Conservation (phyloP, 2,113 vertebrate genomes). For the Cepphus grylle region DNA sequence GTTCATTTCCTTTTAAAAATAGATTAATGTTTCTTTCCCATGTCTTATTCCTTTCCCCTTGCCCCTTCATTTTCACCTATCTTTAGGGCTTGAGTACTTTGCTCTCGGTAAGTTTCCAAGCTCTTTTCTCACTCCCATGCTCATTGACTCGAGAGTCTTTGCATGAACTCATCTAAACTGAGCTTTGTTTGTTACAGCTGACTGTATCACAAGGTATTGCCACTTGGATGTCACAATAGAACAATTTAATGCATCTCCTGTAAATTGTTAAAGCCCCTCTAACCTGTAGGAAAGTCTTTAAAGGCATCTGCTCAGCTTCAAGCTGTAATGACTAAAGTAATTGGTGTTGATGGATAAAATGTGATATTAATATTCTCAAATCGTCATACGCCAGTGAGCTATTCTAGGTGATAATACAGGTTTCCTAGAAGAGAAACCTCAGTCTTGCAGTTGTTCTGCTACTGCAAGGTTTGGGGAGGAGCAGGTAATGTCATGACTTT, state of each 20-base stretch:
- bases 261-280: background rate
- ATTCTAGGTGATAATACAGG: background rate
- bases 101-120: constrained; percentile 73
- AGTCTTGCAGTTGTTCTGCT: background rate
- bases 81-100: constrained; percentile 76
- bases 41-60: constrained; percentile 64
- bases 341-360: background rate
- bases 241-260: background rate
- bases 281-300: background rate
- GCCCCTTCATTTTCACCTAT: constrained; percentile 54
- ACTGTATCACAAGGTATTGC: constrained; percentile 56
- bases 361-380: background rate
- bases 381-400: background rate
- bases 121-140: constrained; percentile 48
- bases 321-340: background rate
- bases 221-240: constrained; percentile 4
- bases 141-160: background rate
- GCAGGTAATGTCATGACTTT: background rate
- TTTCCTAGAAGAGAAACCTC: background rate
- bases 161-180: constrained; percentile 37
- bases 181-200: constrained; percentile 25
- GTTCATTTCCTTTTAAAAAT: constrained; percentile 42
- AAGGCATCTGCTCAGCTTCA: background rate
- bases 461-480: background rate
- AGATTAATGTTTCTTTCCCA: constrained; percentile 71